A percentile compares a stretch with the other conserved stretches of the same genome.
Conservation (phyloP, 2,888 invertebrate genomes). For the Andricus curvator region DNA sequence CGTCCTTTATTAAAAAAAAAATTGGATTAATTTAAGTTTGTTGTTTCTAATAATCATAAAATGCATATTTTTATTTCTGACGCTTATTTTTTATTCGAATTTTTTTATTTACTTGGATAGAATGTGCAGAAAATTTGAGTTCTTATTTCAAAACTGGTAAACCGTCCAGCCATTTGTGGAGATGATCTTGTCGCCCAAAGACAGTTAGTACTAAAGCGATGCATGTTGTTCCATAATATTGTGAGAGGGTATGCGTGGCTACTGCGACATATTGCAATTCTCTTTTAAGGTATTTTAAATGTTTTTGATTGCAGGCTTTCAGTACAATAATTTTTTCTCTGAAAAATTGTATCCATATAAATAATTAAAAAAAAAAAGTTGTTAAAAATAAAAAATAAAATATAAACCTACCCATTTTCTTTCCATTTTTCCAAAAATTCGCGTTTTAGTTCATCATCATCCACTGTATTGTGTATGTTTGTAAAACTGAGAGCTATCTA, state of each 20-base stretch:
- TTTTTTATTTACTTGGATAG: neutral
- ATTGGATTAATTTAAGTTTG: too few species aligned
- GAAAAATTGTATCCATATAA: neutral
- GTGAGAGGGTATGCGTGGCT: constrained; percentile 54
- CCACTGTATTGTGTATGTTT: neutral
- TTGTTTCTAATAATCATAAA: neutral
- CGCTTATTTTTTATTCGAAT: neutral
- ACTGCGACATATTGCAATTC: constrained; percentile 58
- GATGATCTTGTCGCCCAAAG: constrained; percentile 78
- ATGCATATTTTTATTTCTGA: neutral
- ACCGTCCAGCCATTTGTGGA: constrained; percentile 77
- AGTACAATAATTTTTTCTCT: constrained; percentile 62
- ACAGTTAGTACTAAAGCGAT: constrained; percentile 76
- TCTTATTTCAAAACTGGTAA: constrained; percentile 61
- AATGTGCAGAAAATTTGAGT: neutral
- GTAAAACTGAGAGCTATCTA: neutral
- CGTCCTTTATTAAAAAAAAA: too few species aligned
- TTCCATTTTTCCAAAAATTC: neutral
- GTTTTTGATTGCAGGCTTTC: constrained; percentile 62
- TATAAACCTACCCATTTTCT: neutral
- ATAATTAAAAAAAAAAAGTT: neutral
- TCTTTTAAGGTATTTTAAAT: constrained; percentile 60
- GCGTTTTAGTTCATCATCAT: neutral
- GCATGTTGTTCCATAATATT: constrained; percentile 54
- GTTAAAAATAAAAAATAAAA: neutral